phyloP scores from a whole-genome alignment of 2,888 invertebrate genomes.

The Tetropium fuscum region DNA sequence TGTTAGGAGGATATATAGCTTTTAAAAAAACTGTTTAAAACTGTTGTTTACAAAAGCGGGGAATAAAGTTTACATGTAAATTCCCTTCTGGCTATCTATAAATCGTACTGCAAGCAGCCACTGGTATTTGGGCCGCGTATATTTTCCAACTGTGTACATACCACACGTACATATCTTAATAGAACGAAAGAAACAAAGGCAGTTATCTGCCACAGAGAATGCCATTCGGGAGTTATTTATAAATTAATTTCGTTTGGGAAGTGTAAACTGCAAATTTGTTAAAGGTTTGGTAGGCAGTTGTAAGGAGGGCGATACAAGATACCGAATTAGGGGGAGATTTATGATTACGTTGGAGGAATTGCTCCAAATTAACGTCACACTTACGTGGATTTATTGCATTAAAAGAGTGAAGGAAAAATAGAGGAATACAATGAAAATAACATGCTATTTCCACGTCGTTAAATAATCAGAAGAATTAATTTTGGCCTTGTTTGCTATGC shows the following conservation, averaged over 20 bases:
- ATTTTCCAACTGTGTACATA: too few relatives aligned
- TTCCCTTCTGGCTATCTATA: too few relatives aligned
- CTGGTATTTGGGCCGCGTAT: too few relatives aligned
- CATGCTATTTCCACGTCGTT: conserved; percentile 28
- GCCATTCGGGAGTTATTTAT: conserved; percentile 1
- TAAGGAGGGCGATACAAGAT: conserved; percentile 26
- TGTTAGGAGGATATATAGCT: too few relatives aligned
- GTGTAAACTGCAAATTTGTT: conserved; percentile 16
- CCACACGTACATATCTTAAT: neutral
- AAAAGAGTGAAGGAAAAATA: conserved; percentile 23
- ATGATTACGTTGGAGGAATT: conserved; percentile 29
- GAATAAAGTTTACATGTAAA: too few relatives aligned
- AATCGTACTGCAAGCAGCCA: too few relatives aligned
- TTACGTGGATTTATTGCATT: conserved; percentile 31
- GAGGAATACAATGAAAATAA: conserved; percentile 28
- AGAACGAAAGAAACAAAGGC: neutral
- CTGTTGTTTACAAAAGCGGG: too few relatives aligned
- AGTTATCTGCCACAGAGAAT: neutral
- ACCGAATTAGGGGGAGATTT: conserved; percentile 29
- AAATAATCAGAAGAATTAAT: conserved; percentile 30
- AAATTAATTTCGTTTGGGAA: neutral
- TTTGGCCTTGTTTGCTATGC: neutral
- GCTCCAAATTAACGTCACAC: conserved; percentile 36
- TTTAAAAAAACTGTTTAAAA: too few relatives aligned
- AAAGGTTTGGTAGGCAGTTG: neutral